phyloP scores from a whole-genome alignment of 1,140 invertebrate species.

The Philopotamus ludificatus region DNA sequence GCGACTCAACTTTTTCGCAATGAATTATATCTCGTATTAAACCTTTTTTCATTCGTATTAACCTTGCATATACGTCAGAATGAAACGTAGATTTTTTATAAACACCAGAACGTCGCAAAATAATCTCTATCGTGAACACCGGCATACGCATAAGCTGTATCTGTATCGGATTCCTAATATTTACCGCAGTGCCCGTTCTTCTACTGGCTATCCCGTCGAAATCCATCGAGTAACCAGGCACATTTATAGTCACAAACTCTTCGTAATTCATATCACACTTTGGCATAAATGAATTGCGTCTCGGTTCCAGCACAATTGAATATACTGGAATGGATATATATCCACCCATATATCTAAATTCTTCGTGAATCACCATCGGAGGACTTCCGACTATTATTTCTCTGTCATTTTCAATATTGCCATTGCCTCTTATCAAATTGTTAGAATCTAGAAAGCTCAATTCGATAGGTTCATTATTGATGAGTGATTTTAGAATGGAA shows the following conservation, averaged over 20 bases:
- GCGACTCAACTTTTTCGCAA: background rate
- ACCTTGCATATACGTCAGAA: background rate
- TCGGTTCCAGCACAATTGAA: slow-evolving; percentile 17
- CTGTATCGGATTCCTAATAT: background rate
- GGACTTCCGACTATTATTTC: slow-evolving; percentile 20
- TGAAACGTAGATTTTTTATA: slow-evolving; percentile 6
- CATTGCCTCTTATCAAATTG: background rate
- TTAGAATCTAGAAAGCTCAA: background rate
- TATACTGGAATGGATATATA: background rate
- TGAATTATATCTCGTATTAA: background rate
- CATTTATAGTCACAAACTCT: slow-evolving; percentile 11
- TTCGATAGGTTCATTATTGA: background rate
- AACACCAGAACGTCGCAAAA: slow-evolving; percentile 1
- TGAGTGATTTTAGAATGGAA: background rate
- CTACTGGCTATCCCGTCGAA: background rate
- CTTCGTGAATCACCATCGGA: slow-evolving; percentile 25
- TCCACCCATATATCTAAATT: slow-evolving; percentile 24
- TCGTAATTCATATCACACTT: slow-evolving; percentile 14
- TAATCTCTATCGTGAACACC: background rate
- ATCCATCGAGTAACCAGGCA: background rate
- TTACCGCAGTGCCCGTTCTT: background rate
- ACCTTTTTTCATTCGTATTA: background rate
- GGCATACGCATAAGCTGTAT: background rate
- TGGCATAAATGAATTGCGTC: slow-evolving; percentile 9
- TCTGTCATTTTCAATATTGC: slow-evolving; percentile 5